Percentiles rank a stretch among this genome's conserved stretches.
Conservation (phyloP, 2,113 vertebrate genomes). For the Istiophorus platypterus region DNA sequence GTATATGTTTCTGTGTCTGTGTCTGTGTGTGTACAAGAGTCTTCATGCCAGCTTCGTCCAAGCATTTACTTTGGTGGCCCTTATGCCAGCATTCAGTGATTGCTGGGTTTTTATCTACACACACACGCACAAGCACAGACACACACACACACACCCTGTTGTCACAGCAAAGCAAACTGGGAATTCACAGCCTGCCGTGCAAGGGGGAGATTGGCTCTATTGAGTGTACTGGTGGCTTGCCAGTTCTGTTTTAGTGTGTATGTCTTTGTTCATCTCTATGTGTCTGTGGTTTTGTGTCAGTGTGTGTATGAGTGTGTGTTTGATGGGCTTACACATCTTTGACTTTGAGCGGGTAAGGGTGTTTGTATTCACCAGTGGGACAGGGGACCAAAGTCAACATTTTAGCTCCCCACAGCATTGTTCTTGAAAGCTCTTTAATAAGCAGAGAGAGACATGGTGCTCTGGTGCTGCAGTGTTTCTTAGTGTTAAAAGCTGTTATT, state of each 20-base stretch:
- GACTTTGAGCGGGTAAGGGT: constrained; percentile 78
- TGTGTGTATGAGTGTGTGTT: constrained; percentile 54
- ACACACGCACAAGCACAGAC: constrained; percentile 40
- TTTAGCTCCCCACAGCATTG: constrained; percentile 65
- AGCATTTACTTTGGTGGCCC: constrained; percentile 74
- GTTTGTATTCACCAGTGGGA: constrained; percentile 75
- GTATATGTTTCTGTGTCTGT: no score
- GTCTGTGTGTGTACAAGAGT: constrained; percentile 25
- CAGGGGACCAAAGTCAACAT: constrained; percentile 72
- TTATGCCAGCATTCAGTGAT: constrained; percentile 73
- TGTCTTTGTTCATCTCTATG: constrained; percentile 45
- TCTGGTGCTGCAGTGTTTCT: constrained; percentile 25
- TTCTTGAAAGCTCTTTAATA: constrained; percentile 74
- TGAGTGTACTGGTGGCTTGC: constrained; percentile 75
- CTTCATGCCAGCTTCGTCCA: constrained; percentile 65
- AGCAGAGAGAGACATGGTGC: constrained; percentile 45
- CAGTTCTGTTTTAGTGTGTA: constrained; percentile 71
- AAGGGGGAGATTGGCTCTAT: constrained; percentile 73
- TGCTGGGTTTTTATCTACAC: constrained; percentile 74
- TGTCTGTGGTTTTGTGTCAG: constrained; percentile 30
- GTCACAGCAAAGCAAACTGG: constrained; percentile 75
- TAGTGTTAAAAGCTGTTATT: constrained; percentile 56
- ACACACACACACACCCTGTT: constrained; percentile 57
- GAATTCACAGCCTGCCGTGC: constrained; percentile 73
- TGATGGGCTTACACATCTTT: constrained; percentile 77